These are phyloP conservation scores for Petaurus breviceps DNA, from an alignment of 2,113 vertebrate genomes.

Conservation along the genomic window DNA sequence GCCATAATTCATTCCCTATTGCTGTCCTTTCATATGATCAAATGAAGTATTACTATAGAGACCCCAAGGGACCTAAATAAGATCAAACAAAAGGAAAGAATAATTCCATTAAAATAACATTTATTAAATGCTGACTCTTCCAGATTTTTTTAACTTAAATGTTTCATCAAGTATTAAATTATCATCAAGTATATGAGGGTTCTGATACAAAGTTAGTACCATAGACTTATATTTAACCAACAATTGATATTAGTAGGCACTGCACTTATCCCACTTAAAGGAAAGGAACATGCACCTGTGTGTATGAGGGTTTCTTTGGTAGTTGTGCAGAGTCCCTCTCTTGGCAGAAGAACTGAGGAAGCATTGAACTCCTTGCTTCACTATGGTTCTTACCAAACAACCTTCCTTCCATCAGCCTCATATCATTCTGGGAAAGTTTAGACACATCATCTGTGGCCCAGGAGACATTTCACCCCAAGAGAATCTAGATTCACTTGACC, in stretches of 20 bases:
- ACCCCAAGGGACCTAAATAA: not conserved
- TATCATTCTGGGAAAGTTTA: not conserved
- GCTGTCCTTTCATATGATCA: not conserved
- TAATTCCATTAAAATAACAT: not conserved
- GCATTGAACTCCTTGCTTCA: accelerated
- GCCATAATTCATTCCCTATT: not conserved
- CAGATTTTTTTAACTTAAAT: not conserved
- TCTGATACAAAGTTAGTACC: not conserved
- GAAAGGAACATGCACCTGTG: not conserved
- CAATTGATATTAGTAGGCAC: not conserved
- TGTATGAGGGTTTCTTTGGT: not conserved
- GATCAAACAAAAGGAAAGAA: not conserved
- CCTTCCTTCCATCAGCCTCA: not conserved
- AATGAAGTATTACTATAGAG: not conserved
- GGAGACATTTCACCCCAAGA: not conserved
- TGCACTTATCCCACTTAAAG: not conserved
- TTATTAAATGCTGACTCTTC: not conserved
- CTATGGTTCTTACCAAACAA: not conserved
- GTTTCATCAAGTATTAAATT: not conserved
- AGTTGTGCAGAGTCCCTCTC: not conserved
- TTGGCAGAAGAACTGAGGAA: not conserved
- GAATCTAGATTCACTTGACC: not conserved
- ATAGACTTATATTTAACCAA: not conserved
- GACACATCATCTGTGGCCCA: not conserved
- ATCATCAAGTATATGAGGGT: not conserved